Conservation (phyloP, 1,140 invertebrate genomes). For the Magallana angulata region DNA sequence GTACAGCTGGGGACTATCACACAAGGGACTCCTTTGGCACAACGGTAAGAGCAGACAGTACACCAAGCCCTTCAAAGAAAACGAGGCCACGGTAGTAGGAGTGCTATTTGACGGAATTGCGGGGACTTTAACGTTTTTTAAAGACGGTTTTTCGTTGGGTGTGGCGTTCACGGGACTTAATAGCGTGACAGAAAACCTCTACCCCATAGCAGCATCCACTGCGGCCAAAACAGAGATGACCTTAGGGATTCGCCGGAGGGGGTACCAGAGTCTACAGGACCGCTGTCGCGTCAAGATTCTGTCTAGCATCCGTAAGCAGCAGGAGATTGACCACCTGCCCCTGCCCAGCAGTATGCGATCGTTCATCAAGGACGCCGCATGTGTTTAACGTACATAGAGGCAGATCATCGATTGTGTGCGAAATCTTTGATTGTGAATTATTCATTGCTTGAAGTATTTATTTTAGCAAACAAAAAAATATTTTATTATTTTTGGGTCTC, state of each 20-base stretch:
- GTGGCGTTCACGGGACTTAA: slow-evolving; percentile 81
- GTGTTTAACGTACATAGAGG: background rate
- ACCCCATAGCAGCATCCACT: slow-evolving; percentile 87
- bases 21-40: slow-evolving; percentile 88
- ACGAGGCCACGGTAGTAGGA: slow-evolving; percentile 85
- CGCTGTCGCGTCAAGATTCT: slow-evolving; percentile 77
- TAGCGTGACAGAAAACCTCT: slow-evolving; percentile 82
- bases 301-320: slow-evolving; percentile 59
- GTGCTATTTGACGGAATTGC: slow-evolving; percentile 85
- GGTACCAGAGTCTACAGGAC: slow-evolving; percentile 86
- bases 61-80: slow-evolving; percentile 86
- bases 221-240: slow-evolving; percentile 89
- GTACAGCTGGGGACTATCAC: slow-evolving; percentile 87
- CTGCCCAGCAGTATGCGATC: slow-evolving; percentile 75
- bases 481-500: background rate
- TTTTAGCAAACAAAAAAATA: too few relatives aligned
- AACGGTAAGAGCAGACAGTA: slow-evolving; percentile 82
- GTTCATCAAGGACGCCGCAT: slow-evolving; percentile 65
- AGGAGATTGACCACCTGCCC: slow-evolving; percentile 69
- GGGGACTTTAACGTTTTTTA: slow-evolving; percentile 87
- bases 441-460: too few relatives aligned
- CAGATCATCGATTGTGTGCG: too few relatives aligned
- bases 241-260: slow-evolving; percentile 81
- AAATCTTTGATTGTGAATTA: too few relatives aligned
- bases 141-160: slow-evolving; percentile 85